phyloP scores from a whole-genome alignment of 1,140 invertebrate genomes.

The Zaprionus ghesquierei region DNA sequence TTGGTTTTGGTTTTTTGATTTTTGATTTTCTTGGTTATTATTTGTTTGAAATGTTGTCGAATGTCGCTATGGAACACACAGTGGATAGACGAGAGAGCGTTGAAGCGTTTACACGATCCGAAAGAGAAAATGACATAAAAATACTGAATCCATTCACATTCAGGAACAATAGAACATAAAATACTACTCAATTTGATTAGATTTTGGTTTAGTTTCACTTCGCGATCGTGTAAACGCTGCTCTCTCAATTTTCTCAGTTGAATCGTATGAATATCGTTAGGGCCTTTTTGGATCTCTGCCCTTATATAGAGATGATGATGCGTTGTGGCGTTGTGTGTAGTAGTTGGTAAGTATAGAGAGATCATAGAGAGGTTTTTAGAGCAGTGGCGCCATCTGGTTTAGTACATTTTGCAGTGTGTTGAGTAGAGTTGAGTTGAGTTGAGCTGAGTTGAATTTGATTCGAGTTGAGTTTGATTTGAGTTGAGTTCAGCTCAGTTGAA shows the following conservation, averaged over 20 bases:
- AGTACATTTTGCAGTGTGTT: slow-evolving; percentile 54
- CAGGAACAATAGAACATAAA: neutral
- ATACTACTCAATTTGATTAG: no score
- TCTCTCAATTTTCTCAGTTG: neutral
- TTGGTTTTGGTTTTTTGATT: neutral
- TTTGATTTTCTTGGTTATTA: slow-evolving; percentile 24
- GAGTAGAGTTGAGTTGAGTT: slow-evolving; percentile 40
- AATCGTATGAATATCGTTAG: neutral
- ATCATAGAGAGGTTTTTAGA: slow-evolving; percentile 46
- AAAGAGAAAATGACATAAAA: neutral
- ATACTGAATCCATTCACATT: neutral
- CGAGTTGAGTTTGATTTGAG: slow-evolving; percentile 22
- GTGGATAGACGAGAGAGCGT: slow-evolving; percentile 14
- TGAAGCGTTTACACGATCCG: slow-evolving; percentile 31
- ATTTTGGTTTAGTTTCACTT: neutral
- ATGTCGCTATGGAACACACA: slow-evolving; percentile 34
- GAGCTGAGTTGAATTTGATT: slow-evolving; percentile 21
- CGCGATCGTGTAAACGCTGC: slow-evolving; percentile 26
- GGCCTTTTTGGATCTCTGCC: slow-evolving; percentile 11
- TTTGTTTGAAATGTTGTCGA: slow-evolving; percentile 16
- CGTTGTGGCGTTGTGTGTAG: slow-evolving; percentile 50
- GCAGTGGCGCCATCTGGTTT: slow-evolving; percentile 56
- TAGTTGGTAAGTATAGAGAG: slow-evolving; percentile 47
- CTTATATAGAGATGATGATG: slow-evolving; percentile 32
- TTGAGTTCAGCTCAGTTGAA: slow-evolving; percentile 31